Conservation (phyloP, 1,140 invertebrate genomes). For the Drosophila nebulosa region DNA sequence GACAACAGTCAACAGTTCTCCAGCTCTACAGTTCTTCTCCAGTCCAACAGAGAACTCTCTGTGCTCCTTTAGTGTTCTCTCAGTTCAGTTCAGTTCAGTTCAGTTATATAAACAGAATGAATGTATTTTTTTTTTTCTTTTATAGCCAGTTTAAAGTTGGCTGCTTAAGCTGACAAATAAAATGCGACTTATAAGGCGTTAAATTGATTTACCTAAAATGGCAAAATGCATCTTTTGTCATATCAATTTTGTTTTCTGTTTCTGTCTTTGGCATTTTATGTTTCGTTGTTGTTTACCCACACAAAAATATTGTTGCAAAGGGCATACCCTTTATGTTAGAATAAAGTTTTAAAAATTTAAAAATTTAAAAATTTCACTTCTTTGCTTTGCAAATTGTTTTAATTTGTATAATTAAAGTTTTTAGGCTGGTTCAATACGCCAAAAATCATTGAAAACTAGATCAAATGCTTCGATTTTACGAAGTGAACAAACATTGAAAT, state of each 20-base stretch:
- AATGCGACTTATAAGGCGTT: slow-evolving; percentile 41
- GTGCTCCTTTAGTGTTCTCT: slow-evolving; percentile 9
- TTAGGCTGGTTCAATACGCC: too few species aligned
- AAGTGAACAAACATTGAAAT: too few species aligned
- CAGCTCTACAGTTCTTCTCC: background rate
- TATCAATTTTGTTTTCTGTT: slow-evolving; percentile 4
- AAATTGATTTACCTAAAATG: slow-evolving; percentile 68
- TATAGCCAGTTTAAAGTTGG: slow-evolving; percentile 25
- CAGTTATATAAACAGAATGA: slow-evolving; percentile 54
- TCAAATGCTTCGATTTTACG: too few species aligned
- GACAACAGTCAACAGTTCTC: slow-evolving; percentile 8
- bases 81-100: slow-evolving; percentile 10
- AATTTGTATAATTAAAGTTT: too few species aligned
- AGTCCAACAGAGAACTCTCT: too few species aligned
- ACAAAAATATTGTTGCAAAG: too few species aligned
- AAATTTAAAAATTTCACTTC: too few species aligned
- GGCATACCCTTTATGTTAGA: too few species aligned
- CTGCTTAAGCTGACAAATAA: slow-evolving; percentile 57
- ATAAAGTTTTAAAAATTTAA: too few species aligned
- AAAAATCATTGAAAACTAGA: too few species aligned
- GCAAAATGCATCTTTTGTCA: slow-evolving; percentile 44
- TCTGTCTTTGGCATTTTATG: slow-evolving; percentile 3
- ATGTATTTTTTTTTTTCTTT: too few species aligned
- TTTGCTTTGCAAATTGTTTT: too few species aligned
- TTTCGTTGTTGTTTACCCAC: background rate